Conservation (phyloP, 2,797 vertebrate genomes). For the Amphiprion clarkii region DNA sequence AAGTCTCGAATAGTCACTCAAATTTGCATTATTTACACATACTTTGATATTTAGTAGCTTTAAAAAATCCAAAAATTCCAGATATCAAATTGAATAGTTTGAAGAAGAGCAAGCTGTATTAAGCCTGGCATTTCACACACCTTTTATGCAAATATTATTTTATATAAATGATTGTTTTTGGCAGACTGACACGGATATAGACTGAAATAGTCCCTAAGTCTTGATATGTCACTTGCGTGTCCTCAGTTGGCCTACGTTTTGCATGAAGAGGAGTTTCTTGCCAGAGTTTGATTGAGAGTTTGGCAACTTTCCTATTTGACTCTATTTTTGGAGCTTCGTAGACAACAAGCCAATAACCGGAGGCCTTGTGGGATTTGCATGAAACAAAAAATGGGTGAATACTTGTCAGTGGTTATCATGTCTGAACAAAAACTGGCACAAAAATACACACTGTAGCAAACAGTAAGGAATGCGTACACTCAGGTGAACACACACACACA, state of each 20-base stretch:
- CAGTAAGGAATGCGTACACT: background rate
- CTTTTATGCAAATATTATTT: slow-evolving; percentile 36
- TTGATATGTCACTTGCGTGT: slow-evolving; percentile 67
- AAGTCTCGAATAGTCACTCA: background rate
- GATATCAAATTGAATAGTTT: slow-evolving; percentile 10
- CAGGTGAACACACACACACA: slow-evolving; percentile 23
- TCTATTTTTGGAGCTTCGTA: slow-evolving; percentile 76
- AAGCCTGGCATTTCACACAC: slow-evolving; percentile 26
- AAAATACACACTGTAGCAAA: slow-evolving; percentile 19
- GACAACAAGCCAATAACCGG: slow-evolving; percentile 73
- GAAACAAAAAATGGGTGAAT: slow-evolving; percentile 71
- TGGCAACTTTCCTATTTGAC: slow-evolving; percentile 69
- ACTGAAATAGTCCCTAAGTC: slow-evolving; percentile 64
- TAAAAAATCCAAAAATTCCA: background rate
- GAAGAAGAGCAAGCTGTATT: slow-evolving; percentile 1
- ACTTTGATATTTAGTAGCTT: background rate
- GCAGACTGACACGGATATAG: slow-evolving; percentile 44
- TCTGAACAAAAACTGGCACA: slow-evolving; percentile 69
- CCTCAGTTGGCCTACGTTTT: slow-evolving; percentile 71
- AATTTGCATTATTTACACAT: background rate
- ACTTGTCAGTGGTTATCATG: slow-evolving; percentile 64
- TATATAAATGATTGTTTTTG: slow-evolving; percentile 30
- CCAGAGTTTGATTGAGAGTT: slow-evolving; percentile 79
- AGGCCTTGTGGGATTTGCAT: slow-evolving; percentile 75
- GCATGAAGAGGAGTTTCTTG: slow-evolving; percentile 69